Conservation (phyloP, 2,888 invertebrate species). For the Rhyacophila evoluta region DNA sequence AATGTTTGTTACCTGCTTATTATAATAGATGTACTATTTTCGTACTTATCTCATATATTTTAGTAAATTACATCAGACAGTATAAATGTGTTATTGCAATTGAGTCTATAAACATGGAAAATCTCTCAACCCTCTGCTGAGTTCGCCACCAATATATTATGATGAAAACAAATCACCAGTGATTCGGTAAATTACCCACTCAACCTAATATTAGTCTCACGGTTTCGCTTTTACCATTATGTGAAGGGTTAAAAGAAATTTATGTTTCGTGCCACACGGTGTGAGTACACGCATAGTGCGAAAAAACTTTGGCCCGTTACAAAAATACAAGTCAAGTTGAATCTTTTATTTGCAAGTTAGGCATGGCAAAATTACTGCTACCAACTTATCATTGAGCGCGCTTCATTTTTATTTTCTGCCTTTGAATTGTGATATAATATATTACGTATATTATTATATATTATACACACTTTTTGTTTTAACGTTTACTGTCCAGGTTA, state of each 20-base stretch:
- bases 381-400: too few species aligned
- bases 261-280: constrained; percentile 10
- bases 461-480: too few species aligned
- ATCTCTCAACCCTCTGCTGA: not conserved
- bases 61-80: too few species aligned
- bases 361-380: not conserved
- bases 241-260: constrained; percentile 24
- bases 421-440: too few species aligned
- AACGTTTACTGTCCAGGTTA: too few species aligned
- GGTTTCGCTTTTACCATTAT: constrained; percentile 19
- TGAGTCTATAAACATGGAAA: not conserved
- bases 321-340: not conserved
- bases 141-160: not conserved
- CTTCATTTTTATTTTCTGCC: too few species aligned
- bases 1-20: too few species aligned
- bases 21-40: too few species aligned
- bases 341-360: constrained; percentile 14
- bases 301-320: not conserved
- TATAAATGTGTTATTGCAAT: too few species aligned
- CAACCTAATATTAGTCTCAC: constrained; percentile 30
- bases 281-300: not conserved
- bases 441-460: too few species aligned
- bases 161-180: constrained; percentile 42
- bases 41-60: too few species aligned
- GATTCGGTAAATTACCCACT: constrained; percentile 43